Evolutionary conservation across 2,888 invertebrate species (phyloP), one percentile per base, ranked within the genome.

Genomic region (Taphrorychus bicolor): DNA sequence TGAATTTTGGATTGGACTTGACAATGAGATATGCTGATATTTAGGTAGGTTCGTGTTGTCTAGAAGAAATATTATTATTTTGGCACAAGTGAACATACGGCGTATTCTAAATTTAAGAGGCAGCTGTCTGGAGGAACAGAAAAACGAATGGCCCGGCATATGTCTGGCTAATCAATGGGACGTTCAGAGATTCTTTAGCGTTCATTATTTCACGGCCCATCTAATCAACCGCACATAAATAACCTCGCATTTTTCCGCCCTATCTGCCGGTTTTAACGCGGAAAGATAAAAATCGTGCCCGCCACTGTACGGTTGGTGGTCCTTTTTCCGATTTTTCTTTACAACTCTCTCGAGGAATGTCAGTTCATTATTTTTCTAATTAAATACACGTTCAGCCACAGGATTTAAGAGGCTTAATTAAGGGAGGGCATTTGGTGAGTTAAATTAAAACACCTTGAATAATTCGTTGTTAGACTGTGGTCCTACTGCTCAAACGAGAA

Each of bases 351-450:
- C 42, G 57, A 49, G 66, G 66, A 66, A 66, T 58, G 61, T 61
- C 66, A 58, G 61, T 45, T 76, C 72, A 74, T 75, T 75, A 75
- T 75, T 74, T 74, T 73, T 75, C 17, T 75, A 75, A 75, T 75
- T 76, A 74, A 73, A 72, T 72, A 65, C 70, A 63, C 66, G 64
- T 71, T 73, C 72, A 73, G 73, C 72, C 73, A 69, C 70, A 11
- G 45, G 17, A 45, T 45, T 45, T 17, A 17, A 16, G 45, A 14
- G 72, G 70, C 73, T 73, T 75, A 74, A 75, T 75, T 75, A 74
- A 73, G 45, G 45, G 32, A 32, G 32, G 11, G 32, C 7, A 32
- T 32, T 32, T 32, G n/a, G 32, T 32, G 32, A 32, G 32, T 32
- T 32, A 32, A 32, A 32, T 32, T n/a, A 11, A 32, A 32, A 32